These are phyloP conservation scores for Crotalus tigris DNA, from an alignment of 2,113 vertebrate species.

Conservation along the genomic window DNA sequence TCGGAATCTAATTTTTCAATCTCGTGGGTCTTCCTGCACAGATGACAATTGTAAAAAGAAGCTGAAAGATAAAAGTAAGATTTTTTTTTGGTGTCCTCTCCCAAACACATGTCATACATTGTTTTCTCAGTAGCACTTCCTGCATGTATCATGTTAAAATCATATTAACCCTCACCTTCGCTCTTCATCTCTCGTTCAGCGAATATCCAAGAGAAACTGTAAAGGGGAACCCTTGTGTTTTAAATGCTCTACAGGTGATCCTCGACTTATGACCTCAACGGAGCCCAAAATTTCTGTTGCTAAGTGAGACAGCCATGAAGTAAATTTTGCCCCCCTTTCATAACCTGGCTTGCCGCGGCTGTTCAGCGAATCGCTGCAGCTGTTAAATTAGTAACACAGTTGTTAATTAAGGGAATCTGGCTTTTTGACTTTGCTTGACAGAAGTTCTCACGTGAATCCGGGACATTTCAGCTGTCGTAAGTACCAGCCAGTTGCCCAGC, in stretches of 20 bases:
- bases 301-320: neutral
- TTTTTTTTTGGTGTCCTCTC: constrained; percentile 58
- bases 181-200: constrained; percentile 56
- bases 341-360: neutral
- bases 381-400: neutral
- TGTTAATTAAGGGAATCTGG: neutral
- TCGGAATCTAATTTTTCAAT: constrained; percentile 63
- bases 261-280: neutral
- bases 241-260: neutral
- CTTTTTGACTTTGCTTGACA: neutral
- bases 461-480: neutral
- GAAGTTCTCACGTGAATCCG: neutral
- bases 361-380: neutral
- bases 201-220: neutral
- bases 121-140: constrained; percentile 57
- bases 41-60: constrained; percentile 98
- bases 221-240: neutral
- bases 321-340: neutral
- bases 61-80: constrained; percentile 99
- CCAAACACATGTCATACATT: constrained; percentile 47
- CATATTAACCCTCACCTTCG: constrained; percentile 64
- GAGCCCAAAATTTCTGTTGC: neutral
- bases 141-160: constrained; percentile 79
- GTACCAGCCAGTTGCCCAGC: neutral
- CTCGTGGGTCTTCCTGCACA: constrained; percentile 81